phyloP scores from a whole-genome alignment of 2,797 vertebrate species.

The Neosilurus mollespiculum region DNA sequence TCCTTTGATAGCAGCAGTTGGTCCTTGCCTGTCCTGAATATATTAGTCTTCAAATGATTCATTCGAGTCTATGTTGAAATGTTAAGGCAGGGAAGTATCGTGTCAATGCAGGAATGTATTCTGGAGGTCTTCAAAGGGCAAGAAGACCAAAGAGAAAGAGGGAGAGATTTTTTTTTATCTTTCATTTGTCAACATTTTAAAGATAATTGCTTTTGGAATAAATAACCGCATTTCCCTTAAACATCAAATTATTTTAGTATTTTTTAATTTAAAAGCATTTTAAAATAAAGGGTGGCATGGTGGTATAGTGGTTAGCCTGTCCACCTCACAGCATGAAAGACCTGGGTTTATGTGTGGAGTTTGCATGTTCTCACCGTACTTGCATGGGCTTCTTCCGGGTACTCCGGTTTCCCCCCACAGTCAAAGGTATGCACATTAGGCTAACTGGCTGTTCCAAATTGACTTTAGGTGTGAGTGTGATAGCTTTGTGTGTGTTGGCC shows the following conservation, averaged over 20 bases:
- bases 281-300: slow-evolving; percentile 70
- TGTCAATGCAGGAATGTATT: slow-evolving; percentile 88
- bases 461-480: too few relatives aligned
- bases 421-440: too few relatives aligned
- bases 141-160: slow-evolving; percentile 21
- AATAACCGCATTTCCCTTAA: slow-evolving; percentile 56
- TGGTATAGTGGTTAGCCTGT: too few relatives aligned
- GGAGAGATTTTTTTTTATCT: slow-evolving; percentile 71
- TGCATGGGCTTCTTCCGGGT: too few relatives aligned
- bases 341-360: too few relatives aligned
- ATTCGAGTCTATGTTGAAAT: slow-evolving; percentile 81
- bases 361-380: too few relatives aligned
- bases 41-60: slow-evolving; percentile 94
- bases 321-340: too few relatives aligned
- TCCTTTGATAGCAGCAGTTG: slow-evolving; percentile 99
- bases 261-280: slow-evolving; percentile 58
- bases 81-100: slow-evolving; percentile 87
- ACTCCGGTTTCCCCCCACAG: too few relatives aligned
- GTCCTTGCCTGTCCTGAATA: slow-evolving; percentile 99
- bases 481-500: too few relatives aligned
- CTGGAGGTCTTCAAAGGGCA: slow-evolving; percentile 46
- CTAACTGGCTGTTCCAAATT: too few relatives aligned
- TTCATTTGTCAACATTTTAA: slow-evolving; percentile 72
- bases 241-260: not conserved
- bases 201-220: slow-evolving; percentile 70